Evolutionary conservation across 2,113 vertebrate genomes (phyloP).

Genomic region (Macquaria ambigua): DNA sequence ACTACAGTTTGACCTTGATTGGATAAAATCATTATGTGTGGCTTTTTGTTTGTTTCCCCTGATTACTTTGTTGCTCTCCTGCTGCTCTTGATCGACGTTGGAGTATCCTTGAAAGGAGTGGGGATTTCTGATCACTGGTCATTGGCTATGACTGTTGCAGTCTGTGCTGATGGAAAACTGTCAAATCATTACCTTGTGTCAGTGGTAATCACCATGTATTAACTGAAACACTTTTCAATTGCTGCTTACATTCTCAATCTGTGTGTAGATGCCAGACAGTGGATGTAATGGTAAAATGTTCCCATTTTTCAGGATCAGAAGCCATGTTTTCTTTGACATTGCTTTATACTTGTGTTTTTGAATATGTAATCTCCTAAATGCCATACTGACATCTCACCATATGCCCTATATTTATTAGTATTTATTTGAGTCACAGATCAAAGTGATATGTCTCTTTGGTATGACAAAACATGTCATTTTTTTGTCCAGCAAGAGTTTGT

Average conservation of each 20-base stretch:
- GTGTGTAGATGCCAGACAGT: slow-evolving; percentile 31
- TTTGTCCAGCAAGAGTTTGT: slow-evolving; percentile 5
- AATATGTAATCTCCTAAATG: slow-evolving; percentile 10
- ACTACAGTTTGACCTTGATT: slow-evolving; percentile 64
- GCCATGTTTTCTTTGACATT: slow-evolving; percentile 61
- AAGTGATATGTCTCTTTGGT: slow-evolving; percentile 21
- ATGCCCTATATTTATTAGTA: slow-evolving; percentile 62
- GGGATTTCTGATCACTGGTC: slow-evolving; percentile 22
- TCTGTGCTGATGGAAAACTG: slow-evolving; percentile 25
- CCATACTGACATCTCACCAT: slow-evolving; percentile 35
- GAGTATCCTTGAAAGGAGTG: slow-evolving; percentile 26
- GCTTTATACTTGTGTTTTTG: neutral
- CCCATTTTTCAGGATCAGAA: slow-evolving; percentile 50
- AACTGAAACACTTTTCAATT: slow-evolving; percentile 42
- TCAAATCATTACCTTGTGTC: slow-evolving; percentile 38
- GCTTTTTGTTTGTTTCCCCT: slow-evolving; percentile 44
- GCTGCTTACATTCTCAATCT: slow-evolving; percentile 47
- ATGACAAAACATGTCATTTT: neutral
- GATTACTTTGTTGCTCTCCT: slow-evolving; percentile 41
- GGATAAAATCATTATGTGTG: slow-evolving; percentile 57
- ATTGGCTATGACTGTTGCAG: neutral
- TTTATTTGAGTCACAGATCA: slow-evolving; percentile 60
- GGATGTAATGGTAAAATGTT: slow-evolving; percentile 23
- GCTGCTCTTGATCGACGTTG: slow-evolving; percentile 36
- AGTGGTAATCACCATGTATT: slow-evolving; percentile 19